These are phyloP conservation scores for Antedon mediterranea DNA, from an alignment of 53 echinoderm and acorn worm species.

Conservation along the genomic window DNA sequence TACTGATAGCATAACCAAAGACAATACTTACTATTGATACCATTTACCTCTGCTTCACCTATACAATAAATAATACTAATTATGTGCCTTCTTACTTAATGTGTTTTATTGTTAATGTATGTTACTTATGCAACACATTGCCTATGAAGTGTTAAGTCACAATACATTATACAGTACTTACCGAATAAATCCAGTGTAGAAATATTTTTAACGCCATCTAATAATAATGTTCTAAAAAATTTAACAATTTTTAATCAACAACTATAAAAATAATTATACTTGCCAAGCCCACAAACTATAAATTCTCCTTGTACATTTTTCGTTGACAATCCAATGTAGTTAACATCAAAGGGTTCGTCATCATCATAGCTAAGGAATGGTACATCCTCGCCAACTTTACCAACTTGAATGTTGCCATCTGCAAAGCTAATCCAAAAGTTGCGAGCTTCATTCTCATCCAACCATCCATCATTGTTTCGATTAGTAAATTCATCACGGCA, in stretches of 20 bases:
- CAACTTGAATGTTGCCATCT: constrained; percentile 13
- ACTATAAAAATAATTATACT: background rate
- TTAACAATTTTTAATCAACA: no score
- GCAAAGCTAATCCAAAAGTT: constrained; percentile 11
- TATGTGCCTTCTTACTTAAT: background rate
- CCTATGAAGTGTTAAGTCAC: no score
- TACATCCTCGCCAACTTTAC: background rate
- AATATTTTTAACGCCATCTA: no score
- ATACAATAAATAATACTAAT: background rate
- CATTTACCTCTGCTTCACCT: background rate
- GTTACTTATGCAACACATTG: no score
- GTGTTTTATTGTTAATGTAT: no score
- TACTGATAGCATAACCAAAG: no score
- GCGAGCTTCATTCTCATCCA: background rate
- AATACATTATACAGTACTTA: no score
- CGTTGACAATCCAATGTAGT: constrained; percentile 24
- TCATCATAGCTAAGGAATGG: constrained; percentile 13
- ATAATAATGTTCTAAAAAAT: no score
- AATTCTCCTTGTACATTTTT: constrained; percentile 11
- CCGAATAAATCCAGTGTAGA: no score
- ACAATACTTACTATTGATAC: background rate
- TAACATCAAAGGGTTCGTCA: constrained; percentile 15
- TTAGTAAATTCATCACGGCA: background rate
- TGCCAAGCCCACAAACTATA: constrained; percentile 26
- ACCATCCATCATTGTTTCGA: background rate